A percentile compares a stretch with the other conserved stretches of the same genome.
Evolutionary conservation across 2,113 vertebrate species (phyloP).

Genomic region (Phoxinus phoxinus): DNA sequence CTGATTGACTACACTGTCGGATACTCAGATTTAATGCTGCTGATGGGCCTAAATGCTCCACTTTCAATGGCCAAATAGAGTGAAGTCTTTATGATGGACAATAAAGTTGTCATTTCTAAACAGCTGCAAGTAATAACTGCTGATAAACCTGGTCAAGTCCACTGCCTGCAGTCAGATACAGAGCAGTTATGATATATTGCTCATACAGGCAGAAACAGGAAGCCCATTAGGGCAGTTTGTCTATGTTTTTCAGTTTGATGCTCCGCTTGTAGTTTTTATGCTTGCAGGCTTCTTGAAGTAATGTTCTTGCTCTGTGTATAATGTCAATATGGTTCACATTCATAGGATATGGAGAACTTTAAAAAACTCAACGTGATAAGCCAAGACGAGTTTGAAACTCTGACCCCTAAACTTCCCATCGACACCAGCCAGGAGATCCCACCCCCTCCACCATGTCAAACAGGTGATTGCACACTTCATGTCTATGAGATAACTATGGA

Average conservation of each 20-base stretch:
- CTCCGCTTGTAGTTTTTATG: background rate
- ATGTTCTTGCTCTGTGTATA: background rate
- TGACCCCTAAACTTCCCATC: slow-evolving; percentile 78
- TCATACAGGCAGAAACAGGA: background rate
- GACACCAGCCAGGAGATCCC: slow-evolving; percentile 79
- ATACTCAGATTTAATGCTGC: background rate
- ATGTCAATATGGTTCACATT: background rate
- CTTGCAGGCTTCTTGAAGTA: background rate
- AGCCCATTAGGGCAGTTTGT: background rate
- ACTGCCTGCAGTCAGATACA: slow-evolving; percentile 9
- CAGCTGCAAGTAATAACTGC: background rate
- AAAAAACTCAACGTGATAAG: slow-evolving; percentile 90
- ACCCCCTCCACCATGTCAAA: slow-evolving; percentile 66
- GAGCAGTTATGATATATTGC: background rate
- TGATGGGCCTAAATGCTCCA: background rate
- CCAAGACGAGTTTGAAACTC: slow-evolving; percentile 85
- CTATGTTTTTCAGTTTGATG: too few relatives aligned
- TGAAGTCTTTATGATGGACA: background rate
- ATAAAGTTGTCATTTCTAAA: slow-evolving; percentile 2
- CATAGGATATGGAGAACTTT: slow-evolving; percentile 87
- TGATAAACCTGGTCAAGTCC: slow-evolving; percentile 1
- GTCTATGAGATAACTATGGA: background rate
- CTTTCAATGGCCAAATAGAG: background rate
- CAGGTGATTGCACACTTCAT: slow-evolving; percentile 67
- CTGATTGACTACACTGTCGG: background rate